Conservation (phyloP, 2,113 vertebrate species). For the Vimba vimba region DNA sequence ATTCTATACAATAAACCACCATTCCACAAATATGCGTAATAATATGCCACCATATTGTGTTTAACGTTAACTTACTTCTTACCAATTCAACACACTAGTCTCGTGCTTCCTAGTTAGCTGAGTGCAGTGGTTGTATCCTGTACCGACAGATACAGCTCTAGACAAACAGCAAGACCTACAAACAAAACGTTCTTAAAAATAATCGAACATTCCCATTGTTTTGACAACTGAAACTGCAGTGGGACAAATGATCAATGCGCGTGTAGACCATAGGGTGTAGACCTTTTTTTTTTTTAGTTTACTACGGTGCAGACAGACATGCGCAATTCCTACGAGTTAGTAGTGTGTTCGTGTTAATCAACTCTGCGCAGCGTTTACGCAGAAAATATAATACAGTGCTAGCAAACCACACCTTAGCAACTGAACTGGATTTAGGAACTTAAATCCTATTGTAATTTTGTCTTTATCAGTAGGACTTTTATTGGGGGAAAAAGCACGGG, state of each 20-base stretch:
- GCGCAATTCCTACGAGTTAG: not conserved
- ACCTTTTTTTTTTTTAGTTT: too few relatives aligned
- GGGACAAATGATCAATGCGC: not conserved
- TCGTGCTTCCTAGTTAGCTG: conserved; percentile 13
- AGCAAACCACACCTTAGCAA: conserved; percentile 27
- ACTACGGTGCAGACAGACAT: not conserved
- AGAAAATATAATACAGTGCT: not conserved
- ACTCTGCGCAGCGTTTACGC: conserved; percentile 14
- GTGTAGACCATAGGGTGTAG: too few relatives aligned
- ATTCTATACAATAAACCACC: not conserved
- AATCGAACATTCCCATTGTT: not conserved
- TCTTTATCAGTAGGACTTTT: not conserved
- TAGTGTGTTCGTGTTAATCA: not conserved
- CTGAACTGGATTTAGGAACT: not conserved
- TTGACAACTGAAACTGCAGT: not conserved
- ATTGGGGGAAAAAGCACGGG: not conserved
- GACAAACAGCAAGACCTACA: not conserved
- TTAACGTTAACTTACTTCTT: conserved; percentile 12
- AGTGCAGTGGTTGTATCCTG: not conserved
- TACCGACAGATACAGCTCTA: not conserved
- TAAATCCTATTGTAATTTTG: not conserved
- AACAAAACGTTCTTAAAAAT: not conserved
- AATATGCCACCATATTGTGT: not conserved
- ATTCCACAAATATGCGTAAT: not conserved
- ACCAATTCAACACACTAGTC: not conserved